phyloP scores from a whole-genome alignment of 2,888 invertebrate species.

The Andrena dorsata region DNA sequence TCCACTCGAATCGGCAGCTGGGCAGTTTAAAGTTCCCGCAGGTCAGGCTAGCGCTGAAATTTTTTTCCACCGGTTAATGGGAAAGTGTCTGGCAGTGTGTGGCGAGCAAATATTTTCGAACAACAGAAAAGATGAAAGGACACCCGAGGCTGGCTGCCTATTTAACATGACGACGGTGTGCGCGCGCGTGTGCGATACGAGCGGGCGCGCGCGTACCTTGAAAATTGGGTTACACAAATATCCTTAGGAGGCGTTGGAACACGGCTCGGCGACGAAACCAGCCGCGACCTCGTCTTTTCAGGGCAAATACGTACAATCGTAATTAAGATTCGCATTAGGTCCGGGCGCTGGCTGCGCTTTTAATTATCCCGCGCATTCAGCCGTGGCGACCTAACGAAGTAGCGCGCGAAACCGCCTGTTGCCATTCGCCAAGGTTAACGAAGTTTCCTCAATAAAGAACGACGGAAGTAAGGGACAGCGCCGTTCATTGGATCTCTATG shows the following conservation, averaged over 20 bases:
- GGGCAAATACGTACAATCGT: slow-evolving; percentile 8
- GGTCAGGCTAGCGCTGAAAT: slow-evolving; percentile 37
- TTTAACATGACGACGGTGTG: slow-evolving; percentile 25
- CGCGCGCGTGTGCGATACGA: too few species aligned
- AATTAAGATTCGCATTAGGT: slow-evolving; percentile 45
- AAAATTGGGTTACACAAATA: slow-evolving; percentile 53
- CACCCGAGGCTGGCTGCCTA: not conserved
- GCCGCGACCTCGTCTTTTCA: slow-evolving; percentile 15
- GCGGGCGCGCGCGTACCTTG: not conserved
- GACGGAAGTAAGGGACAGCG: slow-evolving; percentile 6
- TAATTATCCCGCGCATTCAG: slow-evolving; percentile 58
- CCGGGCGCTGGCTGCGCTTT: slow-evolving; percentile 9
- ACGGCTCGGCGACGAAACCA: not conserved
- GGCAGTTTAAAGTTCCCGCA: slow-evolving; percentile 44
- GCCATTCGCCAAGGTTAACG: slow-evolving; percentile 44
- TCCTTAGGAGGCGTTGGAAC: slow-evolving; percentile 44
- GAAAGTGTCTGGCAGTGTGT: slow-evolving; percentile 42
- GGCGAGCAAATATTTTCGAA: slow-evolving; percentile 54
- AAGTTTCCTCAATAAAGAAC: slow-evolving; percentile 23
- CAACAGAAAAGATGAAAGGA: slow-evolving; percentile 38
- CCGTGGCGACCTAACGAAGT: slow-evolving; percentile 48
- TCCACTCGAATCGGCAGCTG: slow-evolving; percentile 41
- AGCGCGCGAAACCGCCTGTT: slow-evolving; percentile 47
- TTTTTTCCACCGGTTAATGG: slow-evolving; percentile 44
- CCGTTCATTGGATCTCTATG: slow-evolving; percentile 1